Evolutionary conservation across 2,888 invertebrate genomes (phyloP), one percentile per base, ranked within the genome.

Genomic region (Resseliella maxima): DNA sequence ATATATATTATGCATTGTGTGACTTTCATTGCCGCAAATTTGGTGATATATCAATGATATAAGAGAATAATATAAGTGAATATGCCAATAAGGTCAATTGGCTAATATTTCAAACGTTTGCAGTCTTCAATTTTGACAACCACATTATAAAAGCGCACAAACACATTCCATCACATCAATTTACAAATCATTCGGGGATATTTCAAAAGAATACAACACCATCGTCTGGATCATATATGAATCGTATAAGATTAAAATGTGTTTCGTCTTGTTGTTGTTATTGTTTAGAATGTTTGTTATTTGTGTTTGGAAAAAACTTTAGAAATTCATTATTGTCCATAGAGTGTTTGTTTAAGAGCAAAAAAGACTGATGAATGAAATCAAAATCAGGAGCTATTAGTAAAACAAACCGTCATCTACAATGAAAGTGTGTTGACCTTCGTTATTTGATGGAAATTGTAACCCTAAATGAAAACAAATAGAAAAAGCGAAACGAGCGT

Each of bases 41-140:
- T n/a, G 12, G 12, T 41, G 41, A 41, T 41, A 41, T 41, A 41
- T 41, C n/a, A 12, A 41, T 12, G 59, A 24, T 59, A 15, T 3
- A 10, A 35, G 72, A 31, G 31, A 72, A 72, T 35, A 35, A 35
- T 31, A 72, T 72, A 27, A 72, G 35, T 31, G 72, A 72, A 72
- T 72, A 31, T 72, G 72, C 72, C 72, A 72, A 35, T 31, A 72
- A 35, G 72, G 72, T 31, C 35, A 72, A 72, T 15, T 72, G 31
- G 31, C 72, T 31, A 31, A 72, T 72, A 72, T 72, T 72, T 72
- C 72, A 72, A 72, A 31, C 72, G 72, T 72, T 35, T 72, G 72
- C 31, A 3, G n/a, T 59, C 50, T 72, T 35, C 31, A 1, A 27
- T 31, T 24, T 72, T 72, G 72, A 72, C 72, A 72, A 12, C 21